These are phyloP conservation scores for Pogonomyrmex californicus DNA, from an alignment of 1,140 invertebrate species.

Conservation along the genomic window DNA sequence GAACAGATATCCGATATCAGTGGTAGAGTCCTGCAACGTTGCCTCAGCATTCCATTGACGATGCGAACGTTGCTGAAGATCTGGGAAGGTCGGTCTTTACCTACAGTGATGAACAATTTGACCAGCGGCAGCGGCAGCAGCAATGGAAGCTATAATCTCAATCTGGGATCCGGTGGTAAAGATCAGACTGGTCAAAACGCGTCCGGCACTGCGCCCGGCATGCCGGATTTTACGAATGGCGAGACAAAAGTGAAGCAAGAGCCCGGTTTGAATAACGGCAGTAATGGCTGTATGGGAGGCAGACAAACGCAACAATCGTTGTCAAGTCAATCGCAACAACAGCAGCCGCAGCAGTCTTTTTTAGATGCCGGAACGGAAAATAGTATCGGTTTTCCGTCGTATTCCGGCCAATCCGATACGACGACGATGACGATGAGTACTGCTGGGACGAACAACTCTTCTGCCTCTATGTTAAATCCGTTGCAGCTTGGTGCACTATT, in stretches of 20 bases:
- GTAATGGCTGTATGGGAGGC: slow-evolving; percentile 80
- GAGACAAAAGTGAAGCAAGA: slow-evolving; percentile 88
- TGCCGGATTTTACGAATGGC: slow-evolving; percentile 87
- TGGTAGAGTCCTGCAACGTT: slow-evolving; percentile 95
- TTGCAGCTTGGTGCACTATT: slow-evolving; percentile 82
- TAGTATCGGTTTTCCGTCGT: slow-evolving; percentile 87
- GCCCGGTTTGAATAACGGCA: slow-evolving; percentile 84
- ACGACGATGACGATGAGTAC: slow-evolving; percentile 77
- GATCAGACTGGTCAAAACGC: slow-evolving; percentile 83
- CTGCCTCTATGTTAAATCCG: slow-evolving; percentile 77
- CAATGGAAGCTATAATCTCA: slow-evolving; percentile 85
- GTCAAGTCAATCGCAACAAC: slow-evolving; percentile 74
- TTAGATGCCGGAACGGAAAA: slow-evolving; percentile 87
- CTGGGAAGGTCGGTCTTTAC: slow-evolving; percentile 86
- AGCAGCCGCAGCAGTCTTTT: slow-evolving; percentile 86
- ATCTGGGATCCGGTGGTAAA: slow-evolving; percentile 76
- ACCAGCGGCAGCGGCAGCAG: slow-evolving; percentile 77
- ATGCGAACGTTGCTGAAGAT: slow-evolving; percentile 88
- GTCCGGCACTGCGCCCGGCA: slow-evolving; percentile 69
- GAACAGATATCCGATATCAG: slow-evolving; percentile 92
- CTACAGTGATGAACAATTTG: slow-evolving; percentile 77
- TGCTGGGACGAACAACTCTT: slow-evolving; percentile 12
- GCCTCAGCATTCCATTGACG: slow-evolving; percentile 96
- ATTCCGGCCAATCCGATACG: slow-evolving; percentile 87
- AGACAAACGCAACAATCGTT: slow-evolving; percentile 73